Percentiles rank a stretch among this genome's conserved stretches.
phyloP scores from a whole-genome alignment of 1,140 invertebrate genomes.

The Bombus confusus region DNA sequence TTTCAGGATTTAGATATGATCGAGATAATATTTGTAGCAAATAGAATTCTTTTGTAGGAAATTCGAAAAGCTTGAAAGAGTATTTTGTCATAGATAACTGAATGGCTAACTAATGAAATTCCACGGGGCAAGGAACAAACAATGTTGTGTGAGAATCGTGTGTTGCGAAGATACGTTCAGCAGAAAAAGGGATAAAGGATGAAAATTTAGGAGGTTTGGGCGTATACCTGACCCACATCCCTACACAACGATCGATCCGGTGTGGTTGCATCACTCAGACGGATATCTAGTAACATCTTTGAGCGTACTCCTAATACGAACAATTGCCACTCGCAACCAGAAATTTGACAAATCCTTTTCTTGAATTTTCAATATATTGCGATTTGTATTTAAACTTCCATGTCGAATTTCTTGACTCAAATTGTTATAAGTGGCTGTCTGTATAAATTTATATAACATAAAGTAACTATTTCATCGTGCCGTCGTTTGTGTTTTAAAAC shows the following conservation, averaged over 20 bases:
- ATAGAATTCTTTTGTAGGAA: neutral
- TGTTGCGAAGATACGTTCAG: neutral
- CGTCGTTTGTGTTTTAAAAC: no score
- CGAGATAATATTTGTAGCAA: no score
- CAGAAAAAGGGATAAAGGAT: slow-evolving; percentile 44
- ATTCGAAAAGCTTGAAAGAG: neutral
- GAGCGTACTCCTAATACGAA: slow-evolving; percentile 2
- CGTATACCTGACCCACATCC: slow-evolving; percentile 75
- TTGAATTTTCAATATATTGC: no score
- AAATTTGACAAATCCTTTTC: neutral
- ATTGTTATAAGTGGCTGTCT: no score
- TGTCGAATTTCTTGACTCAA: no score
- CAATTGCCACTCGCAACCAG: neutral
- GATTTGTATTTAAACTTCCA: neutral
- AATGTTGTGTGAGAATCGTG: neutral
- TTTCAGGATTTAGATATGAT: neutral
- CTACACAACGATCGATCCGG: slow-evolving; percentile 68
- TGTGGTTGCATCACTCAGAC: slow-evolving; percentile 42
- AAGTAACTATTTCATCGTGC: no score
- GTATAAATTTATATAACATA: no score
- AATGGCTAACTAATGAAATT: neutral
- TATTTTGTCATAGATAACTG: no score
- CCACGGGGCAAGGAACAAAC: neutral
- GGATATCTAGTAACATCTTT: slow-evolving; percentile 44
- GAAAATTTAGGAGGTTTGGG: slow-evolving; percentile 69